These are phyloP conservation scores for Girardinus metallicus DNA, from an alignment of 2,797 vertebrate species.

Conservation along the genomic window DNA sequence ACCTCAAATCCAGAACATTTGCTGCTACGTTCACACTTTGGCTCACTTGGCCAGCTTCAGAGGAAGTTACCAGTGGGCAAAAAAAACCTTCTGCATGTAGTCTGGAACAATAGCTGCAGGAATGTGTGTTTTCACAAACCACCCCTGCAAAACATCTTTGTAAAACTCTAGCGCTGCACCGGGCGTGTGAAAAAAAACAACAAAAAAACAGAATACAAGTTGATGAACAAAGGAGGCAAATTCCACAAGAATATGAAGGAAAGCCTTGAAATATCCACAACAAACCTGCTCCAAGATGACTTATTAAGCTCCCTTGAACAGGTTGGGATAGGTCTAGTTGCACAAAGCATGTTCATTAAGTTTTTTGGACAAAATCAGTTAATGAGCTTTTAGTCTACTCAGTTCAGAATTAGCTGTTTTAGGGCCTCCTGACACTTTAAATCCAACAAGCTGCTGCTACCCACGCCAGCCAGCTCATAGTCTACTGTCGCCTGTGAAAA, in stretches of 20 bases:
- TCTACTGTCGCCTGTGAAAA: no score
- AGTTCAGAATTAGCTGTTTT: no score
- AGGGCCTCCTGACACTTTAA: no score
- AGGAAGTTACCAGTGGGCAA: not conserved
- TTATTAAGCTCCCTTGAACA: no score
- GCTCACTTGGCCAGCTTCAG: not conserved
- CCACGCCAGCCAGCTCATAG: no score
- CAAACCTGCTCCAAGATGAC: not conserved
- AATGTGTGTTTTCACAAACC: slow-evolving; percentile 1
- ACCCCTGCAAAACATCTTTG: not conserved
- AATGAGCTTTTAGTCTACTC: no score
- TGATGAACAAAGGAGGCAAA: not conserved
- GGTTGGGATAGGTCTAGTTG: no score
- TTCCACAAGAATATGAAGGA: not conserved
- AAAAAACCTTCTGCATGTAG: not conserved
- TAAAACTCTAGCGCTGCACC: not conserved
- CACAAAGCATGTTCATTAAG: no score
- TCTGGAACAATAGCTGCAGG: slow-evolving; percentile 3
- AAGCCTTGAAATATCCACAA: not conserved
- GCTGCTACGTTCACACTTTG: not conserved
- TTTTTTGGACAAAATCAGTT: not conserved
- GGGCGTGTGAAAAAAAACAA: not conserved
- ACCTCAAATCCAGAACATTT: slow-evolving; percentile 1
- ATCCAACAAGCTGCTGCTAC: no score
- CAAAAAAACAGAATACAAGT: not conserved